These are phyloP conservation scores for Rhadinocentrus ornatus DNA, from an alignment of 2,797 vertebrate species.

Conservation along the genomic window DNA sequence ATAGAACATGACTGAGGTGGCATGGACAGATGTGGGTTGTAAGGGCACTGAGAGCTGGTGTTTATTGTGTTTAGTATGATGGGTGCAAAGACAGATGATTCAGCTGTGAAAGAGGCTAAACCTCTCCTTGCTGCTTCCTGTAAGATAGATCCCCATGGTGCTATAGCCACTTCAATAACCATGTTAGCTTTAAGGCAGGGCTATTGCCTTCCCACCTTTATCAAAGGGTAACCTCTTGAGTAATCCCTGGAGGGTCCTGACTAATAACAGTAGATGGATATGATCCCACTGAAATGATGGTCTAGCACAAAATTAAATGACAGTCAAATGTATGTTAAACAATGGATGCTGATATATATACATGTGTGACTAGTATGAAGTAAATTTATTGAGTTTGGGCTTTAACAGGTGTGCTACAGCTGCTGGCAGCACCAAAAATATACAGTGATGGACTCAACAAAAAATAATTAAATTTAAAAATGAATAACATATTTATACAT, in stretches of 20 bases:
- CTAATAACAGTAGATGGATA: slow-evolving; percentile 76
- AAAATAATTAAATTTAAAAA: slow-evolving; percentile 13
- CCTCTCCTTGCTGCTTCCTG: slow-evolving; percentile 43
- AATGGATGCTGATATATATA: slow-evolving; percentile 31
- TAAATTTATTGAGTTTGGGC: slow-evolving; percentile 20
- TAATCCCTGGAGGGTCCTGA: slow-evolving; percentile 61
- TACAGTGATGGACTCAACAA: slow-evolving; percentile 34
- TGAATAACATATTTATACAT: slow-evolving; percentile 34
- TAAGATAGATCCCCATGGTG: slow-evolving; percentile 71
- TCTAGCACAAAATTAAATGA: slow-evolving; percentile 73
- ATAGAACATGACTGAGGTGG: slow-evolving; percentile 30
- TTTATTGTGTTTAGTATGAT: slow-evolving; percentile 73
- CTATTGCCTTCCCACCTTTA: slow-evolving; percentile 76
- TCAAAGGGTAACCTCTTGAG: slow-evolving; percentile 71
- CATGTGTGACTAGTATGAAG: slow-evolving; percentile 1
- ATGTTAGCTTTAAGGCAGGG: slow-evolving; percentile 70
- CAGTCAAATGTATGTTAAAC: slow-evolving; percentile 75
- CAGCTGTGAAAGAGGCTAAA: slow-evolving; percentile 56
- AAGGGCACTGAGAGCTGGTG: slow-evolving; percentile 61
- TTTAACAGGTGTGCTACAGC: slow-evolving; percentile 43
- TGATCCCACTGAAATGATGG: slow-evolving; percentile 71
- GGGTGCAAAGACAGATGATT: slow-evolving; percentile 67
- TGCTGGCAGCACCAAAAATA: slow-evolving; percentile 58
- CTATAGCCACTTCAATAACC: slow-evolving; percentile 71
- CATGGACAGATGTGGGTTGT: slow-evolving; percentile 42